Conservation (phyloP, 2,113 vertebrate genomes). For the Heteronetta atricapilla region DNA sequence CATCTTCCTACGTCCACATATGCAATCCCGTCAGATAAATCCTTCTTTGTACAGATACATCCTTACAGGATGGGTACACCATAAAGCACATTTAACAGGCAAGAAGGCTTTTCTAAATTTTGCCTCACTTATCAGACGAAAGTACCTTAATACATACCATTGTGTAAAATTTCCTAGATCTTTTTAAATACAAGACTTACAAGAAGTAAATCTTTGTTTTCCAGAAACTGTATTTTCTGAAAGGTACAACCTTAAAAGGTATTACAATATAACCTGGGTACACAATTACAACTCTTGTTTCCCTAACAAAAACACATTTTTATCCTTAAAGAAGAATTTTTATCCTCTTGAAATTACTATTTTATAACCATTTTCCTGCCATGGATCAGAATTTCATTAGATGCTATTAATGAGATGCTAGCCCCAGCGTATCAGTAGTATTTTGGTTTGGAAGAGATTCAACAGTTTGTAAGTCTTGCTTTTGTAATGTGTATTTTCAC, state of each 20-base stretch:
- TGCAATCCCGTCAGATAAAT: background rate
- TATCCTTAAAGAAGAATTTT: background rate
- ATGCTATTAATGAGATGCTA: background rate
- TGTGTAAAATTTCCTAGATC: background rate
- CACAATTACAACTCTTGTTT: background rate
- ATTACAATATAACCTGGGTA: background rate
- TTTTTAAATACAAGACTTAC: background rate
- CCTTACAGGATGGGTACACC: background rate
- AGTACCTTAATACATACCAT: background rate
- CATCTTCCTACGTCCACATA: rapidly evolving
- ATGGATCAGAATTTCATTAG: background rate
- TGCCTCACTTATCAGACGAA: background rate
- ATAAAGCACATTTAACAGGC: background rate
- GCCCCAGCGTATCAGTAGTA: background rate
- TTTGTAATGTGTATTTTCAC: background rate
- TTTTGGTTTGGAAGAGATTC: background rate
- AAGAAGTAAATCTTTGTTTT: background rate
- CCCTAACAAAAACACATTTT: background rate
- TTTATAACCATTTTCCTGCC: background rate
- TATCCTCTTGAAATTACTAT: background rate
- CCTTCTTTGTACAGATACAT: background rate
- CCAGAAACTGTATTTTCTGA: background rate
- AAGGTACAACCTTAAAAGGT: background rate
- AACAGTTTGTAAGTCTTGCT: background rate
- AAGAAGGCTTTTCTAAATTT: background rate